Evolutionary conservation across 2,113 vertebrate species (phyloP).

Genomic region (Nothobranchius furzeri): DNA sequence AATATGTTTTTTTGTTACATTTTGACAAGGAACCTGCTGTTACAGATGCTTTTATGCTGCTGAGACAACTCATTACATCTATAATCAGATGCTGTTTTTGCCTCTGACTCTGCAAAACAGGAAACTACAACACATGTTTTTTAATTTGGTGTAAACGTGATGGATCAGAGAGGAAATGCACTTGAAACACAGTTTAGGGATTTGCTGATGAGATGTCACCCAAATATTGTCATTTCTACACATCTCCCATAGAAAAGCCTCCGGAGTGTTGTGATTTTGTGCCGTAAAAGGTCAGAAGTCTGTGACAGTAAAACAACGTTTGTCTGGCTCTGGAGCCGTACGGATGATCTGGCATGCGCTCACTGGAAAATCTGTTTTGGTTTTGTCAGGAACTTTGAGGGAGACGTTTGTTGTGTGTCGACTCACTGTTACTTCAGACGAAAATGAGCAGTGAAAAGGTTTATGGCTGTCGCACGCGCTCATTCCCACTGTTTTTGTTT

Average conservation of each 20-base stretch:
- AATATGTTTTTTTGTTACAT: too few species aligned
- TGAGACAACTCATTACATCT: too few species aligned
- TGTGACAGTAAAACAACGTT: constrained; percentile 34
- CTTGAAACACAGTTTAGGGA: constrained; percentile 5
- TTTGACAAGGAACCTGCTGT: too few species aligned
- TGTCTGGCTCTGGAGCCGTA: constrained; percentile 10
- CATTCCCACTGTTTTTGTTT: constrained; percentile 74
- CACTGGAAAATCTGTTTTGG: constrained; percentile 23
- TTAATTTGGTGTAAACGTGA: too few species aligned
- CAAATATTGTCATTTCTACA: constrained; percentile 34
- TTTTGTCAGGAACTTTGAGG: constrained; percentile 15
- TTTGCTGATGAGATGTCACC: constrained; percentile 45
- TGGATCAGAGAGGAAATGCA: too few species aligned
- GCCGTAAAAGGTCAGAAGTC: constrained; percentile 42
- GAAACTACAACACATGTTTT: constrained; percentile 3
- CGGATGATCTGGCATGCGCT: constrained; percentile 22
- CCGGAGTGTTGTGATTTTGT: constrained; percentile 21
- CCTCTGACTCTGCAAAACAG: not conserved
- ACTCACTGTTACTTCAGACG: constrained; percentile 61
- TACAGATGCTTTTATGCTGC: too few species aligned
- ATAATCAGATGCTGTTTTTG: too few species aligned
- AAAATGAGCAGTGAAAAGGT: constrained; percentile 60
- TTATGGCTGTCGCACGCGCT: constrained; percentile 66
- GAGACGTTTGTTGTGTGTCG: constrained; percentile 40
- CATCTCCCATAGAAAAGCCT: constrained; percentile 6